These are phyloP conservation scores for Gambusia holbrooki DNA, from an alignment of 2,113 vertebrate species.

Conservation along the genomic window DNA sequence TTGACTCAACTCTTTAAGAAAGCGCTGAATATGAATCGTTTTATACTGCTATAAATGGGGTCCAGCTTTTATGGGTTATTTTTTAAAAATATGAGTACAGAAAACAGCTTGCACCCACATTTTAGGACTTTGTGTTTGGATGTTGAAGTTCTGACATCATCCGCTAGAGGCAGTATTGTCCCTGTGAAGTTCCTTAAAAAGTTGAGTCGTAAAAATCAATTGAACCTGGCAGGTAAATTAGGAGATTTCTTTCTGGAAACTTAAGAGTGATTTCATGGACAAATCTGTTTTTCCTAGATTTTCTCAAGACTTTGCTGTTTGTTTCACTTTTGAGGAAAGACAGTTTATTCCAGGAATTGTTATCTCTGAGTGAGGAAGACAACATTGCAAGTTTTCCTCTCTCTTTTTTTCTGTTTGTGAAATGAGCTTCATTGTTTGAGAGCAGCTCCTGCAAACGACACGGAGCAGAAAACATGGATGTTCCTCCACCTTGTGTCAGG, in stretches of 20 bases:
- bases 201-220: slow-evolving; percentile 17
- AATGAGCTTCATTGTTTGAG: slow-evolving; percentile 48
- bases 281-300: not conserved
- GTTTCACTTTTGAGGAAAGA: slow-evolving; percentile 19
- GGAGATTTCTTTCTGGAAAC: not conserved
- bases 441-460: slow-evolving; percentile 29
- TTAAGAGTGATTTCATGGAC: not conserved
- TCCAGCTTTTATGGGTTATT: not conserved
- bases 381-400: slow-evolving; percentile 40
- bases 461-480: slow-evolving; percentile 64
- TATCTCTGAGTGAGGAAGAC: slow-evolving; percentile 36
- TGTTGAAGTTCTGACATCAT: not conserved
- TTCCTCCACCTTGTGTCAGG: slow-evolving; percentile 65
- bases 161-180: slow-evolving; percentile 61
- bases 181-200: slow-evolving; percentile 9
- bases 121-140: not conserved
- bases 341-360: slow-evolving; percentile 52
- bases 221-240: slow-evolving; percentile 11
- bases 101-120: not conserved
- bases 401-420: slow-evolving; percentile 30
- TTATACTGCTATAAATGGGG: not conserved
- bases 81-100: not conserved
- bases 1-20: not conserved
- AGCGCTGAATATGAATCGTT: not conserved
- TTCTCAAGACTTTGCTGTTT: not conserved